A percentile compares a stretch with the other conserved stretches of the same genome.
Evolutionary conservation across 2,888 invertebrate species (phyloP).

Genomic region (Ametastegia equiseti): DNA sequence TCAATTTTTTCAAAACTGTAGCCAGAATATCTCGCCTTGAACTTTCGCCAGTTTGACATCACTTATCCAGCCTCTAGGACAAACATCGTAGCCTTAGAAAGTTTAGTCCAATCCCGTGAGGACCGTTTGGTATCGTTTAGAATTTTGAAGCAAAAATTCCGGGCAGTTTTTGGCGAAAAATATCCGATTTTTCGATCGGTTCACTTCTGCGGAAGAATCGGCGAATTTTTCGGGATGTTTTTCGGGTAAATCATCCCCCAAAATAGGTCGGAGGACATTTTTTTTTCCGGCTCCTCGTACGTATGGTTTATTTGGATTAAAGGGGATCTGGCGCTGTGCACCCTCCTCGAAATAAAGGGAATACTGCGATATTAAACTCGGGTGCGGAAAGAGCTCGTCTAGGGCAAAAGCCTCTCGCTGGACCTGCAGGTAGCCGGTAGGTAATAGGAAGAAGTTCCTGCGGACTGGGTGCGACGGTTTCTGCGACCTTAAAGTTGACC

Average conservation of each 20-base stretch:
- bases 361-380: constrained; percentile 69
- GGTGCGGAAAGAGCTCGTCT: constrained; percentile 51
- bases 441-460: constrained; percentile 11
- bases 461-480: neutral
- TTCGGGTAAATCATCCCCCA: neutral
- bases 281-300: constrained; percentile 52
- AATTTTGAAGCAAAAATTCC: neutral
- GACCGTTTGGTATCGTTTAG: neutral
- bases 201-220: neutral
- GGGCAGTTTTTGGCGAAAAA: neutral
- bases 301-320: constrained; percentile 71
- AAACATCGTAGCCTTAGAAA: constrained; percentile 31
- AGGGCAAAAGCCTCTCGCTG: constrained; percentile 8
- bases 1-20: constrained; percentile 54
- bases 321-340: constrained; percentile 67
- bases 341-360: constrained; percentile 70
- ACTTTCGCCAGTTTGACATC: neutral
- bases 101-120: neutral
- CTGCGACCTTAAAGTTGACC: constrained; percentile 32
- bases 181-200: neutral
- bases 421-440: constrained; percentile 13
- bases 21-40: constrained; percentile 8
- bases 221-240: neutral
- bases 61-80: constrained; percentile 21
- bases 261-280: constrained; percentile 56